Base-by-base conservation (phyloP, 1,140 invertebrate species). In the Drosophila obscura region DNA sequence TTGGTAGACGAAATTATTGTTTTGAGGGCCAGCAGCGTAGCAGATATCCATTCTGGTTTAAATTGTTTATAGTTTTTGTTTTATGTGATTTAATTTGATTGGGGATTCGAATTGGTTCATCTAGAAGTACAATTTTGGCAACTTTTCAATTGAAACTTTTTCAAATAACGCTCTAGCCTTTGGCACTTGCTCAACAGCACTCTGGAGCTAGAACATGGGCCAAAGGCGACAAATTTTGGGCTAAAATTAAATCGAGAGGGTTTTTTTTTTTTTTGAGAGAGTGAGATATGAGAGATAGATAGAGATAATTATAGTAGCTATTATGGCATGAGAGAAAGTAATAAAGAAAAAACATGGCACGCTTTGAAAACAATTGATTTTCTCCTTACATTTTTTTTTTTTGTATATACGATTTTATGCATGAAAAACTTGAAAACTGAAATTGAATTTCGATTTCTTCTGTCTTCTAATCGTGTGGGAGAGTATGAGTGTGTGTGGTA, bases 321-420 rank as follows among this genome's bases (percentile, higher is more conserved):
- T 59, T 55, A 67, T 81, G 78, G 48, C 31, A 52, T 65, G 71
- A 59, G 43, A 71, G 44, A 63, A 71, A 61, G 46, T 57, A 83
- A 62, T 22, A 74, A 77, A 62, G 56, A 66, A 73, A 39, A 79
- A 83, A 83, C 80, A 82, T 82, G 80, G 80, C 80, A 82, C 80
- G 80, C 80, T 82, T 73, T 59, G 77, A 49, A 65, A 39, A 62
- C 65, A 66, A 56, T 75, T 58, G 19, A 39, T 45, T 75, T 26
- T 50, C 35, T 53, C 65, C 59, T 19, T 28, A 19, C 13, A 24
- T 15, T 60, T 57, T 53, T 50, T 55, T 53, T 59, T 43, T 16
- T 43, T 52, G 39, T 45, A 48, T 22, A 61, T 73, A 64, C 78
- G 48, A 28, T 15, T 66, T 57, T 63, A 51, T 45, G 4, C 19